Percentiles rank a stretch among this genome's conserved stretches.
Conservation (phyloP, 2,113 vertebrate genomes). For the Microcebus tavaratra region DNA sequence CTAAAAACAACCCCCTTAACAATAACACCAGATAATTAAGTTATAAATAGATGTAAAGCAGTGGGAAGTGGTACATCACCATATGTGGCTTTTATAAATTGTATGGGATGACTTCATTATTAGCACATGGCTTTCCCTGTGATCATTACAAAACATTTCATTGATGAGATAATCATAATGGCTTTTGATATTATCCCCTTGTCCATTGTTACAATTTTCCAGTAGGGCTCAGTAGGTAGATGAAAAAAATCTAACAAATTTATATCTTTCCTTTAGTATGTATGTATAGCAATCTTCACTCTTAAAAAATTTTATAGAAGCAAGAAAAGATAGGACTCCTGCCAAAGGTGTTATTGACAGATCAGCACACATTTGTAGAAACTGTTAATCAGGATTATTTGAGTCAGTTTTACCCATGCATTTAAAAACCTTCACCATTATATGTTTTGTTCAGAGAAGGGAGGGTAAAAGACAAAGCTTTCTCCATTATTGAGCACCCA, state of each 20-base stretch:
- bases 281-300: constrained; percentile 18
- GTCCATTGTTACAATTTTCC: constrained; percentile 45
- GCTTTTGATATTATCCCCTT: constrained; percentile 56
- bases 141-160: constrained; percentile 70
- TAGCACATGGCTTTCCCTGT: constrained; percentile 31
- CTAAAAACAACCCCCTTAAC: constrained; percentile 59
- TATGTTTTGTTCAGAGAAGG: background rate
- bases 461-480: background rate
- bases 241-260: background rate
- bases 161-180: constrained; percentile 53
- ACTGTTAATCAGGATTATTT: background rate
- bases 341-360: background rate
- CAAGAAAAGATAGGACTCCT: background rate
- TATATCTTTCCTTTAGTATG: constrained; percentile 5
- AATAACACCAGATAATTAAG: constrained; percentile 59
- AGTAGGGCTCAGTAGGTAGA: constrained; percentile 36
- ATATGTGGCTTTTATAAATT: constrained; percentile 31
- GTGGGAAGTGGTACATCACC: background rate
- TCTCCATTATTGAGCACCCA: background rate
- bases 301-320: constrained; percentile 26
- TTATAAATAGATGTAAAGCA: constrained; percentile 59
- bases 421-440: background rate
- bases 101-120: constrained; percentile 17
- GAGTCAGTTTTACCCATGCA: background rate
- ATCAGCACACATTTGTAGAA: background rate